A percentile compares a stretch with the other conserved stretches of the same genome.
Evolutionary conservation across 1,140 invertebrate species (phyloP).

Genomic region (Tenebrio molitor): DNA sequence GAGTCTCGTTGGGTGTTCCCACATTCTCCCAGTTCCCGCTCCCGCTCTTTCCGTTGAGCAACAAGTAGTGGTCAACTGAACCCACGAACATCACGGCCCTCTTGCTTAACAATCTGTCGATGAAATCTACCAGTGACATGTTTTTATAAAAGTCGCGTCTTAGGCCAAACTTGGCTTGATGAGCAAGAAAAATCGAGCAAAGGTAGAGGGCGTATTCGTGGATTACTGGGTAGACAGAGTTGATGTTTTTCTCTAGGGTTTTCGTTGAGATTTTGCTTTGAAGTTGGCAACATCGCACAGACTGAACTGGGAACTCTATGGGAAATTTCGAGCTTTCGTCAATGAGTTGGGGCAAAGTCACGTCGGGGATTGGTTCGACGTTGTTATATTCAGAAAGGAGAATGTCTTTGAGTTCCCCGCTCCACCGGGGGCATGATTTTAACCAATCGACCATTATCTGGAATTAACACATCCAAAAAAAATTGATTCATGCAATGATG

Average conservation of each 20-base stretch:
- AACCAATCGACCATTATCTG: conserved; percentile 15
- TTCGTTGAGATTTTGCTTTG: conserved; percentile 59
- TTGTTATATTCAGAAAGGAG: not conserved
- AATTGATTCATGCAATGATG: too few relatives aligned
- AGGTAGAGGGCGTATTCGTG: conserved; percentile 67
- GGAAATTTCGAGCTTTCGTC: conserved; percentile 15
- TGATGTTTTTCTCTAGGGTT: conserved; percentile 65
- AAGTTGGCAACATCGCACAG: conserved; percentile 60
- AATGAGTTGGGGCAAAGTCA: not conserved
- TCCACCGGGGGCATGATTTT: not conserved
- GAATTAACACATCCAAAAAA: not conserved
- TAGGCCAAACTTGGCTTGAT: conserved; percentile 43
- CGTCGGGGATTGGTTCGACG: not conserved
- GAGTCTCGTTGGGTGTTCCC: conserved; percentile 66
- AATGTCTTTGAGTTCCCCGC: not conserved
- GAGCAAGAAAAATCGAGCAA: conserved; percentile 54
- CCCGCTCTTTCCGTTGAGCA: conserved; percentile 66
- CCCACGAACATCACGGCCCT: conserved; percentile 63
- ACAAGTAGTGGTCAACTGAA: conserved; percentile 63
- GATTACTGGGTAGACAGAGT: conserved; percentile 67
- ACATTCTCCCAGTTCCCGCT: conserved; percentile 69
- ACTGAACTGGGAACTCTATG: conserved; percentile 62
- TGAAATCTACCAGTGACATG: conserved; percentile 64
- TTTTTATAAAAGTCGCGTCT: conserved; percentile 62
- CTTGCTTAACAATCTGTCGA: conserved; percentile 67